Percentiles rank a stretch among this genome's conserved stretches.
Conservation (phyloP, 1,140 invertebrate species). For the Halesus radiatus region DNA sequence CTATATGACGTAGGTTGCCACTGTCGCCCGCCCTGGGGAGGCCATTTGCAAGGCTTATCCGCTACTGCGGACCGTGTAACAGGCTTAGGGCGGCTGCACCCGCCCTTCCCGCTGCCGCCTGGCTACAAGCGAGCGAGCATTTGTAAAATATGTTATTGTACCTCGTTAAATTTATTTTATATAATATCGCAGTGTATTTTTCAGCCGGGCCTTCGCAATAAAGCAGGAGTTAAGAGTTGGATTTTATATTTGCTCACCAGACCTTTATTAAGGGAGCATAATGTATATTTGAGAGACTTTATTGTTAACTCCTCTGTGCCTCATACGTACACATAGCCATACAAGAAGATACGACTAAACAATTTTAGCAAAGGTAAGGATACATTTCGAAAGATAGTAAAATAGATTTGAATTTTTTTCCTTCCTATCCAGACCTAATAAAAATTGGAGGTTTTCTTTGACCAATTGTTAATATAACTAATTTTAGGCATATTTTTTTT, state of each 20-base stretch:
- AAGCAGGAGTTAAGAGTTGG: slow-evolving; percentile 14
- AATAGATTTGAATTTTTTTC: no score
- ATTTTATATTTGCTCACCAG: slow-evolving; percentile 17
- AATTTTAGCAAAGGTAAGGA: no score
- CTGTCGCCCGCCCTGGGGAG: slow-evolving; percentile 29
- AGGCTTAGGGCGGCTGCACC: slow-evolving; percentile 40
- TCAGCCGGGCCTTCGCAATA: slow-evolving; percentile 15
- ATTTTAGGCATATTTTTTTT: no score
- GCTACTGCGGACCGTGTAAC: slow-evolving; percentile 47
- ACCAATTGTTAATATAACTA: no score
- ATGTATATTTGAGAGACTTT: no score
- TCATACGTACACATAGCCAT: no score
- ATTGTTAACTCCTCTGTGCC: no score
- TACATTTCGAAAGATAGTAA: no score
- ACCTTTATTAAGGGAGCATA: no score
- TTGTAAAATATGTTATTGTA: slow-evolving; percentile 45
- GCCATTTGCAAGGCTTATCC: slow-evolving; percentile 51
- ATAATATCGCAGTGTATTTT: not conserved
- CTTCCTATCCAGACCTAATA: no score
- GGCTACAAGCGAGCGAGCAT: slow-evolving; percentile 18
- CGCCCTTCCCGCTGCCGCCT: not conserved
- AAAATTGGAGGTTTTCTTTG: no score
- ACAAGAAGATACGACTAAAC: no score
- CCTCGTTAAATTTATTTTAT: slow-evolving; percentile 39
- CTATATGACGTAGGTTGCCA: not conserved